These are phyloP conservation scores for Trichopria drosophilae DNA, from an alignment of 2,888 invertebrate species.

Conservation along the genomic window DNA sequence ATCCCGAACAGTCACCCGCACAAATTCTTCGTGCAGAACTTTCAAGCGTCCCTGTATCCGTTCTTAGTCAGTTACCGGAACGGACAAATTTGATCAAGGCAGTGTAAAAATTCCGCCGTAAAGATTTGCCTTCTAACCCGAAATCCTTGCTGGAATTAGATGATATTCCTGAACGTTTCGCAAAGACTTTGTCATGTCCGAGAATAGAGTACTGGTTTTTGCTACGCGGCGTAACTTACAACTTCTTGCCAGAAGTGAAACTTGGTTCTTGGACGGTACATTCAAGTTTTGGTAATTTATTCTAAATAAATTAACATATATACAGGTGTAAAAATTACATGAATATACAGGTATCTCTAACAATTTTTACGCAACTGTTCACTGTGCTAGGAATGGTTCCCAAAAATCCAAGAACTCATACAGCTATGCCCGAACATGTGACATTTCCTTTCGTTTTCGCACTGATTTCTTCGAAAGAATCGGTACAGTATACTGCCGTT, in stretches of 20 bases:
- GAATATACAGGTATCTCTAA: not conserved
- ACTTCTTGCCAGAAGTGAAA: constrained; percentile 1
- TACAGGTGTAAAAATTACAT: no score
- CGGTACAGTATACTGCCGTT: not conserved
- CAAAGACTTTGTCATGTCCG: not conserved
- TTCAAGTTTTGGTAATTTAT: not conserved
- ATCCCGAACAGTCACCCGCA: no score
- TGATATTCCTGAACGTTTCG: not conserved
- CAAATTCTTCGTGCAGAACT: no score
- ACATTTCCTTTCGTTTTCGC: no score
- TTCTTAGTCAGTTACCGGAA: constrained; percentile 3
- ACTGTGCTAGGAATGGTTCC: no score
- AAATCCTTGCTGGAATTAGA: constrained; percentile 3
- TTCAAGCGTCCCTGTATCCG: not conserved
- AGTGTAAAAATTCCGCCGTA: not conserved
- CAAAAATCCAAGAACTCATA: not conserved
- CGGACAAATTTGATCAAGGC: not conserved
- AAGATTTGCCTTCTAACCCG: not conserved
- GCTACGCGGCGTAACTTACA: not conserved
- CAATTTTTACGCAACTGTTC: not conserved
- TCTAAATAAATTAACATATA: not conserved
- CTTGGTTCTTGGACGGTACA: constrained; percentile 1
- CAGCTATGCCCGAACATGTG: not conserved
- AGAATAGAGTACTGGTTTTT: not conserved
- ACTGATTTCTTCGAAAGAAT: constrained; percentile 1